Percentiles rank a stretch among this genome's conserved stretches.
These are phyloP conservation scores for Acleris laterana DNA, from an alignment of 2,888 invertebrate genomes.

Conservation along the genomic window DNA sequence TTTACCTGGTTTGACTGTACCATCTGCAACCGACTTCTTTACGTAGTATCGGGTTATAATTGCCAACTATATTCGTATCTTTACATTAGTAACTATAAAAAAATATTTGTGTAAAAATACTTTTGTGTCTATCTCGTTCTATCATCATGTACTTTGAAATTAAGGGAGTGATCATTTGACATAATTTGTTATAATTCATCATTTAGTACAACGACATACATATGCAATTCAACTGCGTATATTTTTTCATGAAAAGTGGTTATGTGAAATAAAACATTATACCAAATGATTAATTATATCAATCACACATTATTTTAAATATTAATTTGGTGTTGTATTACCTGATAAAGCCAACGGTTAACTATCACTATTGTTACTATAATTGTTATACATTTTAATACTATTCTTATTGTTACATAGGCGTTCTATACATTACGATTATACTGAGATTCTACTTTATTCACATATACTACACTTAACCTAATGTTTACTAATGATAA, in stretches of 20 bases:
- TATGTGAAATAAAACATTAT: no score
- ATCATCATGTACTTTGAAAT: constrained; percentile 6
- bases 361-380: no score
- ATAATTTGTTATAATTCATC: no score
- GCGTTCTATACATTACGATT: constrained; percentile 11
- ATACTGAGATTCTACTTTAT: constrained; percentile 24
- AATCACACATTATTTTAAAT: not conserved
- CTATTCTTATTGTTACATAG: constrained; percentile 3
- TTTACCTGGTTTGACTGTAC: no score
- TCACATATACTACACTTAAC: constrained; percentile 5
- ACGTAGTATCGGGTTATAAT: no score
- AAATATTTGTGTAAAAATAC: constrained; percentile 21
- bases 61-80: not conserved
- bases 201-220: no score
- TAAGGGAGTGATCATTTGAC: not conserved
- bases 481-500: not conserved
- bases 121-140: constrained; percentile 1
- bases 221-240: no score
- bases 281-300: not conserved
- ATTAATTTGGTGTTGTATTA: no score
- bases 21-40: no score
- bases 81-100: constrained; percentile 1
- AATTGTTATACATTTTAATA: not conserved
- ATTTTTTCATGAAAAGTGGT: no score
- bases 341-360: no score